Conservation (phyloP, 1,140 invertebrate genomes). For the Drosophila erecta region DNA sequence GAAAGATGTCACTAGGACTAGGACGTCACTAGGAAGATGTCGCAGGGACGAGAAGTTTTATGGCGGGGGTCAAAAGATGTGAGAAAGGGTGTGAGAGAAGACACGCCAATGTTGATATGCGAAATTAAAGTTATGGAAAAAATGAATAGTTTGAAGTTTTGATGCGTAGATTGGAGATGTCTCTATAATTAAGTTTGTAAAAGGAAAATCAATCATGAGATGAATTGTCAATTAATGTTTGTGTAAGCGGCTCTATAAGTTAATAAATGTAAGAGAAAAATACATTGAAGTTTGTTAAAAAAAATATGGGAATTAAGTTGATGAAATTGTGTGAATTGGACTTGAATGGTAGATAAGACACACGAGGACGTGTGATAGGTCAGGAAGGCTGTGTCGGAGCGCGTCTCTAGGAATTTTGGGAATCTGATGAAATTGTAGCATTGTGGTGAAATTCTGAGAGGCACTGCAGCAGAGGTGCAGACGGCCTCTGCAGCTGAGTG, state of each 20-base stretch:
- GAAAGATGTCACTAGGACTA: no score
- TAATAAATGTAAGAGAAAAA: slow-evolving; percentile 1
- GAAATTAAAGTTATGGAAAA: neutral
- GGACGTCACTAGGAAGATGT: no score
- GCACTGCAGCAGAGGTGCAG: no score
- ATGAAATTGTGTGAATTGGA: no score
- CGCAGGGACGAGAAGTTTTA: no score
- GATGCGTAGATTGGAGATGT: neutral
- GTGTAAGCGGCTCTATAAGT: slow-evolving; percentile 1
- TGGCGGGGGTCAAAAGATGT: no score
- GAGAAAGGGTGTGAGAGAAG: no score
- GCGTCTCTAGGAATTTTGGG: neutral
- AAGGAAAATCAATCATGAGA: neutral
- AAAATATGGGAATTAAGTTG: neutral
- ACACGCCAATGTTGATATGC: no score
- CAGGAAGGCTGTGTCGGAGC: neutral
- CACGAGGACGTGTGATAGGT: no score
- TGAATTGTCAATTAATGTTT: slow-evolving; percentile 1
- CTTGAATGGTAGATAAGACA: no score
- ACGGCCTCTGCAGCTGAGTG: no score
- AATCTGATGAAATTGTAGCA: neutral
- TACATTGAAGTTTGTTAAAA: neutral
- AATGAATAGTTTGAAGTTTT: neutral
- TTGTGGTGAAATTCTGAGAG: no score
- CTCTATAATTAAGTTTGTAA: neutral